A percentile compares a stretch with the other conserved stretches of the same genome.
These are phyloP conservation scores for Nephila pilipes DNA, from an alignment of 1,140 invertebrate species.

Conservation along the genomic window DNA sequence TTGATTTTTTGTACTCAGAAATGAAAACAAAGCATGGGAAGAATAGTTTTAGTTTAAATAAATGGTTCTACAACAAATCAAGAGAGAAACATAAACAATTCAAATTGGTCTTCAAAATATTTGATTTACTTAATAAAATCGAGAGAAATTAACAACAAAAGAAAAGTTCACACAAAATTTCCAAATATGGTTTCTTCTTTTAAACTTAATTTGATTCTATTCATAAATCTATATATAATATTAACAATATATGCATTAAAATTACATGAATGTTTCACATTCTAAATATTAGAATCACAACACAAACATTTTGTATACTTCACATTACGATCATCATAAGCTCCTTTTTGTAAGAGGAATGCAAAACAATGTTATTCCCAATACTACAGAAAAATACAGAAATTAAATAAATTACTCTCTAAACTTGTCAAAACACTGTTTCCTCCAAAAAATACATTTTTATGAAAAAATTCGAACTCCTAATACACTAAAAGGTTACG, in stretches of 20 bases:
- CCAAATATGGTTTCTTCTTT: slow-evolving; percentile 1
- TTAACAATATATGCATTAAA: slow-evolving; percentile 68
- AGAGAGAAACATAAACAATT: slow-evolving; percentile 18
- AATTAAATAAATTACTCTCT: not conserved
- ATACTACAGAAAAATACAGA: slow-evolving; percentile 24
- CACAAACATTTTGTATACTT: slow-evolving; percentile 52
- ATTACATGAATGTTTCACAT: slow-evolving; percentile 61
- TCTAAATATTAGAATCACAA: slow-evolving; percentile 61
- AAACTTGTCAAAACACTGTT: not conserved
- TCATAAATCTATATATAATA: slow-evolving; percentile 65
- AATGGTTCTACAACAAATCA: slow-evolving; percentile 30
- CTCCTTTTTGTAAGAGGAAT: slow-evolving; percentile 62
- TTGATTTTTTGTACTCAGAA: slow-evolving; percentile 70
- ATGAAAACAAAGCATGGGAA: slow-evolving; percentile 24
- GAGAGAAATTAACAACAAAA: not conserved
- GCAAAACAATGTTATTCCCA: slow-evolving; percentile 36
- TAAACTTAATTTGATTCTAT: slow-evolving; percentile 9
- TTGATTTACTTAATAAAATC: not conserved
- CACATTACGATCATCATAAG: slow-evolving; percentile 56
- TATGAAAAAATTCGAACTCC: not conserved
- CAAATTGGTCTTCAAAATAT: not conserved
- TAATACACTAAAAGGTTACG: too few species aligned
- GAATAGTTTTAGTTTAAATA: slow-evolving; percentile 11
- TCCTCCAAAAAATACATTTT: slow-evolving; percentile 1
- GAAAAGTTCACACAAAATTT: slow-evolving; percentile 25